A percentile compares a stretch with the other conserved stretches of the same genome.
Conservation (phyloP, 2,888 invertebrate genomes). For the Byasa hedistus region DNA sequence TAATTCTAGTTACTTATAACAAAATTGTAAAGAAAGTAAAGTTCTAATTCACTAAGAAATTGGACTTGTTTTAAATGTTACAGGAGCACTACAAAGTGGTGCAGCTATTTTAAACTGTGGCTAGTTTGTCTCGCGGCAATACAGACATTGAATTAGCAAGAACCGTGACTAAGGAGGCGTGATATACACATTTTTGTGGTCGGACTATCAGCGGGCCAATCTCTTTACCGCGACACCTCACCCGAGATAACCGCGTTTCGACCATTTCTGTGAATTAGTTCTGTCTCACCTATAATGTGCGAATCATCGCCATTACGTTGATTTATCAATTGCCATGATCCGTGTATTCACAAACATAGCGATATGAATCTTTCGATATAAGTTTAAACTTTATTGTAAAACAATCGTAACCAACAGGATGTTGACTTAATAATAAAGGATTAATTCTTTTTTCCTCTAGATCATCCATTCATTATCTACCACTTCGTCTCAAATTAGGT, state of each 20-base stretch:
- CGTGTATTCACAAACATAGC: neutral
- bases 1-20: too few relatives aligned
- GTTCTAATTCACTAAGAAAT: too few relatives aligned
- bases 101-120: neutral
- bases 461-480: too few relatives aligned
- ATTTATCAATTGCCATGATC: neutral
- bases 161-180: slow-evolving; percentile 59
- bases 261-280: slow-evolving; percentile 27
- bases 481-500: too few relatives aligned
- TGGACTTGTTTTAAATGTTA: too few relatives aligned
- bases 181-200: slow-evolving; percentile 62
- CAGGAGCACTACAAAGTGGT: neutral
- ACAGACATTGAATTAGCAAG: slow-evolving; percentile 57
- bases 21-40: too few relatives aligned
- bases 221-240: slow-evolving; percentile 34
- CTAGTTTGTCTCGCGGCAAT: slow-evolving; percentile 33
- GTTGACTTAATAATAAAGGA: too few relatives aligned
- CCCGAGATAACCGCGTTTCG: slow-evolving; percentile 20
- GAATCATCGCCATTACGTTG: slow-evolving; percentile 13
- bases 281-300: slow-evolving; percentile 22
- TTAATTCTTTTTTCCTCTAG: too few relatives aligned
- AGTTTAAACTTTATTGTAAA: too few relatives aligned
- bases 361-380: too few relatives aligned
- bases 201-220: slow-evolving; percentile 38
- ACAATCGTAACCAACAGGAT: too few relatives aligned